These are phyloP conservation scores for Onychomys torridus DNA, from an alignment of 2,797 vertebrate species.

Conservation along the genomic window DNA sequence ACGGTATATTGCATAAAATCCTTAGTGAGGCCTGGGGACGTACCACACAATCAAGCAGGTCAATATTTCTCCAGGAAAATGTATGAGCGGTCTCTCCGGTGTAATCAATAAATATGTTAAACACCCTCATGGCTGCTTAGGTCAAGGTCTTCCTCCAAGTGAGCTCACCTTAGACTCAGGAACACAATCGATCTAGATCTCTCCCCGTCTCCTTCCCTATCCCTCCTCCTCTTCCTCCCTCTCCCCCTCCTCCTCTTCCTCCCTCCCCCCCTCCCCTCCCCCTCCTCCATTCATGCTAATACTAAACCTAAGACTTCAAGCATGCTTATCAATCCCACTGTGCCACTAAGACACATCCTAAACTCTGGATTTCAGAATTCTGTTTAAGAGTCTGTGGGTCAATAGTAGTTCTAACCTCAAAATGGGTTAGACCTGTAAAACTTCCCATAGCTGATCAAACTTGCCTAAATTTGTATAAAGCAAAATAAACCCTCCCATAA, in stretches of 20 bases:
- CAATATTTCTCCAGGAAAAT: slow-evolving; percentile 54
- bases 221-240: neutral
- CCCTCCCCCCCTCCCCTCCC: neutral
- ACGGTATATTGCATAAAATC: neutral
- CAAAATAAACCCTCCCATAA: neutral
- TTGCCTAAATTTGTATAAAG: slow-evolving; percentile 14
- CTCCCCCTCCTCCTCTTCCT: neutral
- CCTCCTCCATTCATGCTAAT: too few species aligned
- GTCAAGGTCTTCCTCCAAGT: slow-evolving; percentile 44
- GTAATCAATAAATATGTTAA: slow-evolving; percentile 10
- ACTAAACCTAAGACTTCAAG: neutral
- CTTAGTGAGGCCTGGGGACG: neutral
- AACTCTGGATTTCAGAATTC: slow-evolving; percentile 2
- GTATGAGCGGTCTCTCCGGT: neutral
- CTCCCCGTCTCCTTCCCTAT: neutral
- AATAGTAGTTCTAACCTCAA: neutral
- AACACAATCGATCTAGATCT: neutral
- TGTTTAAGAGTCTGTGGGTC: neutral
- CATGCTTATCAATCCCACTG: neutral
- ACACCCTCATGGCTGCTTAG: neutral
- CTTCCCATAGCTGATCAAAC: neutral
- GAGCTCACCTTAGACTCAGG: neutral
- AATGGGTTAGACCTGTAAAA: slow-evolving; percentile 2
- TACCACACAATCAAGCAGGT: neutral
- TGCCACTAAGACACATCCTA: neutral